These are phyloP conservation scores for Chiloscyllium punctatum DNA, from an alignment of 2,797 vertebrate genomes.

Conservation along the genomic window DNA sequence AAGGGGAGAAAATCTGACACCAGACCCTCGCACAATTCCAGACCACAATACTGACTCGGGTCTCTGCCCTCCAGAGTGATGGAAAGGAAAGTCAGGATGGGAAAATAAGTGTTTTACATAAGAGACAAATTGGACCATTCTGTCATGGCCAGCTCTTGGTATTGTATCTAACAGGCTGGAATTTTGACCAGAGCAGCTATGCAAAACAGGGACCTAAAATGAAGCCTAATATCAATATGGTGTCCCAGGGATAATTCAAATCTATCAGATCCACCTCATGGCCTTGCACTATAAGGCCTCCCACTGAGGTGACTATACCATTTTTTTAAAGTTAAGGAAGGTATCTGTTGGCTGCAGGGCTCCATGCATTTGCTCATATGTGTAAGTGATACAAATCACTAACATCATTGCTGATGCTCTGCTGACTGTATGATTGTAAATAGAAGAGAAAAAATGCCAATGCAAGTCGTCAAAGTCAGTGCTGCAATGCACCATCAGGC, in stretches of 20 bases:
- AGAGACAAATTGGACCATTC: not conserved
- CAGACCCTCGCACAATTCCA: too few relatives aligned
- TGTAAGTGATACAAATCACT: not conserved
- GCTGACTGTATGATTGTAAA: not conserved
- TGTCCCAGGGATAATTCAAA: not conserved
- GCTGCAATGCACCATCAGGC: slow-evolving; percentile 3
- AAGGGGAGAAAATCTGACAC: not conserved
- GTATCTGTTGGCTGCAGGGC: not conserved
- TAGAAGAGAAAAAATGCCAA: not conserved
- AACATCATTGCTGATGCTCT: not conserved
- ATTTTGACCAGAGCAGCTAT: not conserved
- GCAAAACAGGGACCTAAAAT: not conserved
- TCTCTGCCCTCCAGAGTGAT: not conserved
- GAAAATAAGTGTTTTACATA: too few relatives aligned
- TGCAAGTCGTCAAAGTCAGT: not conserved
- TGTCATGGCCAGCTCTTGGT: not conserved
- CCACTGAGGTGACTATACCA: too few relatives aligned
- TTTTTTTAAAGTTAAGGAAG: not conserved
- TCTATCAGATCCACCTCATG: not conserved
- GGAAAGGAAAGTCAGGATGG: too few relatives aligned
- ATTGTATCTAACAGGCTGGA: not conserved
- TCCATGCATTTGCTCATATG: not conserved
- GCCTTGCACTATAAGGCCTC: not conserved
- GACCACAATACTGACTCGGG: not conserved
- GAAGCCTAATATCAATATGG: not conserved